Percentiles rank a stretch among this genome's conserved stretches.
Evolutionary conservation across 1,140 invertebrate species (phyloP).

Genomic region (Diabrotica virgifera): DNA sequence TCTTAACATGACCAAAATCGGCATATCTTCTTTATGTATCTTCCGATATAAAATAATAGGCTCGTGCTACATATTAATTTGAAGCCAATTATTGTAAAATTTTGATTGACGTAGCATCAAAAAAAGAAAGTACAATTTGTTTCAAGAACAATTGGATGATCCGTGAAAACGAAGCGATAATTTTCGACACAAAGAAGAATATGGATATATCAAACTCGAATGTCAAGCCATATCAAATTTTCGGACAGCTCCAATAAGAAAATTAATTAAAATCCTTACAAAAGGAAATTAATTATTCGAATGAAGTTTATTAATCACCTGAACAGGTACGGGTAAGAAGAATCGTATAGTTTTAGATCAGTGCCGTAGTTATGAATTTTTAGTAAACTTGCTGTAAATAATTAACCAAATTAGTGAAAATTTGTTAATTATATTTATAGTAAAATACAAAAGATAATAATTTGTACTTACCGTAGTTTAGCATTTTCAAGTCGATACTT

Average conservation of each 20-base stretch:
- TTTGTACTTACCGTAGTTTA: no score
- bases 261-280: neutral
- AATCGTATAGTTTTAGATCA: neutral
- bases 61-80: constrained; percentile 3
- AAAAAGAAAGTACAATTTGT: neutral
- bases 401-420: no score
- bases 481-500: no score
- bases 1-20: neutral
- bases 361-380: no score
- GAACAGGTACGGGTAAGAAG: neutral
- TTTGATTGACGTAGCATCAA: neutral
- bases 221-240: neutral
- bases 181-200: neutral
- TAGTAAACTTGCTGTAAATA: no score
- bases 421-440: no score
- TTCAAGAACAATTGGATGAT: constrained; percentile 1
- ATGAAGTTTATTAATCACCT: neutral
- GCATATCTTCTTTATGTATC: neutral
- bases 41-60: neutral
- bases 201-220: neutral
- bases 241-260: neutral
- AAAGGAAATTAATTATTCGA: neutral
- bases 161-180: neutral
- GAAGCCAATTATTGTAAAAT: neutral
- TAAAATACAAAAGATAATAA: no score